phyloP scores from a whole-genome alignment of 2,113 vertebrate species.

The Hemiscyllium ocellatum region DNA sequence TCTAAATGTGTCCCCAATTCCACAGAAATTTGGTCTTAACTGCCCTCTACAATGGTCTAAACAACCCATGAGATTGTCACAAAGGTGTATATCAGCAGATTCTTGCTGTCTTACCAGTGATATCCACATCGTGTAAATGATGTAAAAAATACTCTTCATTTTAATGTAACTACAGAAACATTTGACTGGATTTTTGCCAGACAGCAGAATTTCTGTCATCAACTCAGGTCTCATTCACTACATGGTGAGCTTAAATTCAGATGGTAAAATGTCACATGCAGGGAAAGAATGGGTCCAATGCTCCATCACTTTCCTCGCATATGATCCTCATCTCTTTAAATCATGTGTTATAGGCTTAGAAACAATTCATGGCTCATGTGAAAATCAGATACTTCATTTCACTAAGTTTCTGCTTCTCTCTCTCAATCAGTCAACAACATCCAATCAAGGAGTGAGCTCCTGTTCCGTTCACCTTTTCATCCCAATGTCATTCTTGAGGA shows the following conservation, averaged over 20 bases:
- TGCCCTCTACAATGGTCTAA: too few species aligned
- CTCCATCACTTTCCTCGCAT: neutral
- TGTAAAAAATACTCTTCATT: too few species aligned
- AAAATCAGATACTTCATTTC: neutral
- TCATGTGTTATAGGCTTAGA: neutral
- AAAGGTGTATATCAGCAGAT: too few species aligned
- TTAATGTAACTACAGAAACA: too few species aligned
- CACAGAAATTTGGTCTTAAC: too few species aligned
- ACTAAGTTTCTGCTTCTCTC: neutral
- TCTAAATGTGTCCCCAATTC: too few species aligned
- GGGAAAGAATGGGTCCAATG: neutral
- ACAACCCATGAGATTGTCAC: too few species aligned
- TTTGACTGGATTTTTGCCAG: neutral
- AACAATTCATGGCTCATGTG: neutral
- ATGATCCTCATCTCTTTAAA: neutral
- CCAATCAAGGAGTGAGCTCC: neutral
- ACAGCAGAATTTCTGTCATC: neutral
- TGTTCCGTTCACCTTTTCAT: neutral
- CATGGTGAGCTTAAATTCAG: neutral
- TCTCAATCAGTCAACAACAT: neutral
- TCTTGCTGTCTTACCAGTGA: too few species aligned
- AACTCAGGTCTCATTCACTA: neutral
- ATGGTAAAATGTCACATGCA: too few species aligned
- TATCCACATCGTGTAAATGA: too few species aligned
- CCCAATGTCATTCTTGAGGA: neutral